phyloP scores from a whole-genome alignment of 2,888 invertebrate genomes.

The Parnassius mnemosyne region DNA sequence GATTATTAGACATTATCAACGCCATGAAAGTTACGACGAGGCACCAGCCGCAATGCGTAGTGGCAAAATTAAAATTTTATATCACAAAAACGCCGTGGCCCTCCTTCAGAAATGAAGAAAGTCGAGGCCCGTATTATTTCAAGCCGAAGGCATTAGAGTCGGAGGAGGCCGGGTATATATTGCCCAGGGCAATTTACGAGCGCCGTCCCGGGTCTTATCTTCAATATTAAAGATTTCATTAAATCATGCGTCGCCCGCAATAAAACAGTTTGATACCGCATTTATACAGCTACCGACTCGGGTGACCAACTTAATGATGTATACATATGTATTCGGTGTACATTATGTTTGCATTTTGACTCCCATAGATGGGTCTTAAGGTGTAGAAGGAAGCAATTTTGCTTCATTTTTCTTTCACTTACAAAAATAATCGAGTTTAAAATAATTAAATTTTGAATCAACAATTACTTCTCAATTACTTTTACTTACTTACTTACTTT shows the following conservation, averaged over 20 bases:
- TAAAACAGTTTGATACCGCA: conserved; percentile 79
- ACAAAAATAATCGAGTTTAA: too few relatives aligned
- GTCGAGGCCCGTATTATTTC: conserved; percentile 49
- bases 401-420: too few relatives aligned
- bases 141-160: conserved; percentile 40
- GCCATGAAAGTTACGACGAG: conserved; percentile 1
- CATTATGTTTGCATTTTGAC: conserved; percentile 11
- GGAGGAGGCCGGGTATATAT: conserved; percentile 47
- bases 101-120: conserved; percentile 37
- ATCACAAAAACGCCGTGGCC: conserved; percentile 34
- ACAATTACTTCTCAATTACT: too few relatives aligned
- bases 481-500: too few relatives aligned
- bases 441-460: too few relatives aligned
- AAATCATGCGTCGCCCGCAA: conserved; percentile 72
- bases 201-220: conserved; percentile 64
- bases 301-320: conserved; percentile 74
- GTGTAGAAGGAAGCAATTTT: background rate
- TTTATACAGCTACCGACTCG: conserved; percentile 60
- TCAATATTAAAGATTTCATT: conserved; percentile 78
- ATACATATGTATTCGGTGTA: conserved; percentile 38
- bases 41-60: conserved; percentile 6
- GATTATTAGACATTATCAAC: conserved; percentile 25
- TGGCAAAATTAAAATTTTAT: conserved; percentile 38
- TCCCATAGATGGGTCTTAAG: background rate
- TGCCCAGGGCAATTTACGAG: conserved; percentile 61